A percentile compares a stretch with the other conserved stretches of the same genome.
These are phyloP conservation scores for Crypturellus tataupa DNA, from an alignment of 2,797 vertebrate genomes.

Conservation along the genomic window DNA sequence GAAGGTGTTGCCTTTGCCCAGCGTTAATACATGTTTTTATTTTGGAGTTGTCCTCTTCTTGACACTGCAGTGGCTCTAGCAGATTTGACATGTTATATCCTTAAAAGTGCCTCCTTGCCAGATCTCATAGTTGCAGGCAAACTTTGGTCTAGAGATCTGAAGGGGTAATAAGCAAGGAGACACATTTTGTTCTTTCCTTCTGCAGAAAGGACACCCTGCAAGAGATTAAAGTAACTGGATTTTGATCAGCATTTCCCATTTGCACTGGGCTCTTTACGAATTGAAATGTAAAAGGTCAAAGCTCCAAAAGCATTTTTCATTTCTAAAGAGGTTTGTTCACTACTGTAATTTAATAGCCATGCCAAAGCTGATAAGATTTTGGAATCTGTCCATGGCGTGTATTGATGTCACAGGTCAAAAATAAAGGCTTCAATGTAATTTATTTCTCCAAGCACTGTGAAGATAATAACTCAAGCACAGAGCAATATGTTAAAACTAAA, in stretches of 20 bases:
- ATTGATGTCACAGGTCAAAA: slow-evolving; percentile 82
- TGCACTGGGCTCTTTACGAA: slow-evolving; percentile 72
- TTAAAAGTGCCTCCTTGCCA: neutral
- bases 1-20: neutral
- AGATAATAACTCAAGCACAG: slow-evolving; percentile 78
- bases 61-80: neutral
- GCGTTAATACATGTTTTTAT: neutral
- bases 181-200: slow-evolving; percentile 62
- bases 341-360: slow-evolving; percentile 79
- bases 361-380: slow-evolving; percentile 80
- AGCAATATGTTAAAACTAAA: slow-evolving; percentile 82
- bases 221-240: slow-evolving; percentile 78
- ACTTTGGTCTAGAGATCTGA: slow-evolving; percentile 1
- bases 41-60: neutral
- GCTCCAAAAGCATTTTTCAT: slow-evolving; percentile 79
- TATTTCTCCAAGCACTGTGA: slow-evolving; percentile 77
- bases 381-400: slow-evolving; percentile 77
- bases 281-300: slow-evolving; percentile 81
- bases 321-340: slow-evolving; percentile 79
- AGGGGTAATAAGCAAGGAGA: slow-evolving; percentile 36
- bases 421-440: slow-evolving; percentile 80
- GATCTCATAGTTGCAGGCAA: neutral
- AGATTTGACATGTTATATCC: neutral
- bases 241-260: slow-evolving; percentile 80
- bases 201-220: slow-evolving; percentile 59